Percentiles rank a stretch among this genome's conserved stretches.
phyloP scores from a whole-genome alignment of 2,113 vertebrate genomes.

The Pardalotus punctatus region DNA sequence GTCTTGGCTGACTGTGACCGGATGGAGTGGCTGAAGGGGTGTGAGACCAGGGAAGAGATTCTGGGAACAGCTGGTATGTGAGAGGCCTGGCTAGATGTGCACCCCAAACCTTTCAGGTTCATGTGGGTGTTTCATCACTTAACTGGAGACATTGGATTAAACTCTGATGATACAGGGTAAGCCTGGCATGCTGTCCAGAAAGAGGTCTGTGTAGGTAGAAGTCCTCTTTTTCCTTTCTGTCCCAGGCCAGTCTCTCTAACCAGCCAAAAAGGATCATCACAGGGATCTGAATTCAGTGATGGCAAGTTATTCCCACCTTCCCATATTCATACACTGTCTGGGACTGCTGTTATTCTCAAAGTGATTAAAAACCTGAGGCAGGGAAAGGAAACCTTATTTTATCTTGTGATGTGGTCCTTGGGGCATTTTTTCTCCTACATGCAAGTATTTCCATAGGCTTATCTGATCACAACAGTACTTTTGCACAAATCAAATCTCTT shows the following conservation, averaged over 20 bases:
- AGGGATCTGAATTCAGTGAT: neutral
- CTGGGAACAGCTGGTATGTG: neutral
- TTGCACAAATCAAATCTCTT: neutral
- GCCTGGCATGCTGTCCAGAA: neutral
- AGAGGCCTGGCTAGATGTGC: neutral
- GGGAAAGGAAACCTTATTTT: neutral
- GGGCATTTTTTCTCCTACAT: neutral
- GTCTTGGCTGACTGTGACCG: neutral
- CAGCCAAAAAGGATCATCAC: neutral
- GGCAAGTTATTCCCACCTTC: neutral
- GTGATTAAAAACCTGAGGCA: neutral
- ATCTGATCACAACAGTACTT: neutral
- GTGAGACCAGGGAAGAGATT: neutral
- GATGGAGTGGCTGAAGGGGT: neutral
- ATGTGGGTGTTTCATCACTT: neutral
- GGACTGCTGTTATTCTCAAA: neutral
- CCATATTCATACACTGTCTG: neutral
- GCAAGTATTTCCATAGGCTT: neutral
- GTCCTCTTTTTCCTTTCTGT: accelerated
- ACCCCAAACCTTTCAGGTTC: neutral
- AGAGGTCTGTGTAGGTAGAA: neutral
- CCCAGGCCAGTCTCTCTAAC: neutral
- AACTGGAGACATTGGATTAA: neutral
- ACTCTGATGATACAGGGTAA: neutral
- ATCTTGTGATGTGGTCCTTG: accelerated